phyloP scores from a whole-genome alignment of 2,888 invertebrate genomes.

The Furcula furcula region DNA sequence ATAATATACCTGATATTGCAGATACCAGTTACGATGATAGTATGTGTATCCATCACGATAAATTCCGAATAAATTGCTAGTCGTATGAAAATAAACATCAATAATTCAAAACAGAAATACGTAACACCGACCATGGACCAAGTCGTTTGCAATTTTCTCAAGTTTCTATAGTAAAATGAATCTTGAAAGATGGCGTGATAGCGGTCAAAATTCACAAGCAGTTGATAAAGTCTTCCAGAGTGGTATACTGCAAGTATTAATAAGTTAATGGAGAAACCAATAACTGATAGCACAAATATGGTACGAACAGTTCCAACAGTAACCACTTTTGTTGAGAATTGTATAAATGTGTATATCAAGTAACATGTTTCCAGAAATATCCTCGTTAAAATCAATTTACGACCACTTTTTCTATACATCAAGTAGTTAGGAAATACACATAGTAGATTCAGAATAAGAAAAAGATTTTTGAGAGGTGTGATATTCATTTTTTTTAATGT shows the following conservation, averaged over 20 bases:
- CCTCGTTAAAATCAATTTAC: conserved; percentile 9
- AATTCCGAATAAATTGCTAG: background rate
- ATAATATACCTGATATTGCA: conserved; percentile 28
- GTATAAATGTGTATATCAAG: too few relatives aligned
- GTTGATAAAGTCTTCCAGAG: conserved; percentile 10
- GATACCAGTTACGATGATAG: background rate
- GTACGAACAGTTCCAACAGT: background rate
- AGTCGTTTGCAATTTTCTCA: conserved; percentile 10
- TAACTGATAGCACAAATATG: conserved; percentile 9
- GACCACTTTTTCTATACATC: conserved; percentile 9
- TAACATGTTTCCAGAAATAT: conserved; percentile 8
- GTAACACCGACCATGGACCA: conserved; percentile 2
- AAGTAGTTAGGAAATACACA: conserved; percentile 31
- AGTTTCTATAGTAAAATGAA: conserved; percentile 3
- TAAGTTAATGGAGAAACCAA: conserved; percentile 12
- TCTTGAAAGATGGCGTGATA: conserved; percentile 11
- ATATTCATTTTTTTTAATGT: conserved; percentile 16
- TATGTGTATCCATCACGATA: background rate
- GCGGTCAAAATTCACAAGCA: conserved; percentile 14
- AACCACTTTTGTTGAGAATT: too few relatives aligned
- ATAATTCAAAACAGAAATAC: background rate
- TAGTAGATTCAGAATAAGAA: conserved; percentile 24
- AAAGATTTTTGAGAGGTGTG: conserved; percentile 20
- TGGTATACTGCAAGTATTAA: conserved; percentile 3
- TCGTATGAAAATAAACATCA: too few relatives aligned